Base-by-base conservation (phyloP, 2,888 invertebrate species). In the Leucophenga montana region DNA sequence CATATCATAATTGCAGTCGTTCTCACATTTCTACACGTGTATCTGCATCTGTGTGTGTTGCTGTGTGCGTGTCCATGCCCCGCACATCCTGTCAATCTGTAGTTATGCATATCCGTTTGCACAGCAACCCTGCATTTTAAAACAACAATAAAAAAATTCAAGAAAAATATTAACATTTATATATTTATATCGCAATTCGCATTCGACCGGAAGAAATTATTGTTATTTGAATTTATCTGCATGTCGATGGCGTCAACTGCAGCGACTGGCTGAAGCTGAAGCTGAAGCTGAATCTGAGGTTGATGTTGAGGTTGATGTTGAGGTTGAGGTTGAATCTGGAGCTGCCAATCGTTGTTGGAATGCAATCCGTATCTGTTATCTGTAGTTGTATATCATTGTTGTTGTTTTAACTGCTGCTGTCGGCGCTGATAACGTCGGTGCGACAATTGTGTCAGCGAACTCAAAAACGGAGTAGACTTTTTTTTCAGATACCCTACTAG, bases 151-250 rank as follows among this genome's bases (percentile, higher is more conserved):
- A 65, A 59, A 66, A 78, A 75, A 77, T n/a, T n/a, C 76, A 83
- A 73, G 79, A 81, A 70, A 67, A 70, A 66, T 44, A 39, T 5
- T 11, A 39, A 5, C 39, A 39, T 39, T 39, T 39, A 39, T 39
- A 39, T 39, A 39, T 39, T 39, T 39, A 61, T 61, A 66, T 69
- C 53, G 69, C 73, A 80, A 73, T 80, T 79, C 39, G 71, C 75
- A 77, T 72, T 83, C 74, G 78, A 83, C 82, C 82, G 82, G 83
- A 82, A 82, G 82, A 82, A 82, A 82, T 82, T 82, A 83, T 82
- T 82, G 83, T 82, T 82, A 82, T 82, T 83, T 82, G 82, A 82
- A 82, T 83, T 80, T 83, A 82, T 82, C 82, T 83, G 82, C 74
- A 75, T 72, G 71, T 73, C 70, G 44, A 39, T 61, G 68, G 69